Evolutionary conservation across 1,140 invertebrate species (phyloP).

Genomic region (Dufourea novaeangliae): DNA sequence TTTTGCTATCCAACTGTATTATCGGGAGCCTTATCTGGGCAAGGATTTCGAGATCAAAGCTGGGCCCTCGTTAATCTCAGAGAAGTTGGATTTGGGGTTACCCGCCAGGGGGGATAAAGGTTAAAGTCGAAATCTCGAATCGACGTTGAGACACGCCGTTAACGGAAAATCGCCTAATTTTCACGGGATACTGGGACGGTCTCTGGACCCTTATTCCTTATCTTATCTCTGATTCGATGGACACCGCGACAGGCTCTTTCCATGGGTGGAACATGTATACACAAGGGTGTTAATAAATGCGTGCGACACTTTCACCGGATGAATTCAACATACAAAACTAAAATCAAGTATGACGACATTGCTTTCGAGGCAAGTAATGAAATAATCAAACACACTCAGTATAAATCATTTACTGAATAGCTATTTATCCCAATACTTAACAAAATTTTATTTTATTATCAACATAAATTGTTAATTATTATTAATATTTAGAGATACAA

Average conservation of each 20-base stretch:
- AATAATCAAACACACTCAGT: too few species aligned
- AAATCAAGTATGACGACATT: too few species aligned
- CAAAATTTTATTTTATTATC: too few species aligned
- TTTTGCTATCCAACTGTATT: constrained; percentile 50
- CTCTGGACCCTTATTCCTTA: constrained; percentile 1
- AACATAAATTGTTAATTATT: too few species aligned
- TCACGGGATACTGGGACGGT: not conserved
- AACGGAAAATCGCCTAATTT: constrained; percentile 37
- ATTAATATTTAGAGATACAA: too few species aligned
- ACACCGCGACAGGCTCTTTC: constrained; percentile 18
- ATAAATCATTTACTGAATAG: too few species aligned
- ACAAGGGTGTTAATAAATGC: too few species aligned
- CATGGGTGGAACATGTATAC: constrained; percentile 33
- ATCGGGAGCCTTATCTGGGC: constrained; percentile 54
- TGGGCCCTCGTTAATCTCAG: constrained; percentile 46
- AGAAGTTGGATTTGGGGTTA: constrained; percentile 48
- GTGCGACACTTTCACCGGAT: too few species aligned
- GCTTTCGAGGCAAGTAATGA: too few species aligned
- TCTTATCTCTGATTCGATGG: constrained; percentile 40
- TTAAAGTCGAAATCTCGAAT: constrained; percentile 54
- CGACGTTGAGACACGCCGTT: not conserved
- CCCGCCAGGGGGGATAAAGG: constrained; percentile 44
- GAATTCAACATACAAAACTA: too few species aligned
- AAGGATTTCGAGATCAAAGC: constrained; percentile 52
- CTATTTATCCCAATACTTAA: too few species aligned